Conservation (phyloP, 2,113 vertebrate genomes). For the Barbus barbus region DNA sequence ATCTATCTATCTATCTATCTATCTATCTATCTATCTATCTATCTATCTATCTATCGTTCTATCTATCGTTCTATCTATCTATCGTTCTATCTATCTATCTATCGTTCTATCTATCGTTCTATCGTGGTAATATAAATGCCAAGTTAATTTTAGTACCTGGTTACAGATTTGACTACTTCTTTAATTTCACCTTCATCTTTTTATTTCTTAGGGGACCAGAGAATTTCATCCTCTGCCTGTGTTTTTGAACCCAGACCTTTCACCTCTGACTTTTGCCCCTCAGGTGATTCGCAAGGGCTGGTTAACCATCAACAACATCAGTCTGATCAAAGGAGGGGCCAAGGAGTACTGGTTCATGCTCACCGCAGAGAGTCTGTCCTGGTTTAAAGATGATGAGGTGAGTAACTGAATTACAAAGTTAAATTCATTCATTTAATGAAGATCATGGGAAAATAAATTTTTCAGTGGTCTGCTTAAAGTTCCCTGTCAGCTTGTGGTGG, state of each 20-base stretch:
- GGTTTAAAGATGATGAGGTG: conserved; percentile 88
- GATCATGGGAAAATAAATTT: conserved; percentile 16
- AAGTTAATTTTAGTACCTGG: not conserved
- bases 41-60: too few relatives aligned
- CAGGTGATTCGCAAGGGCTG: conserved; percentile 93
- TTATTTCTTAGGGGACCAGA: conserved; percentile 6
- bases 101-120: too few relatives aligned
- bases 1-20: too few relatives aligned
- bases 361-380: conserved; percentile 83
- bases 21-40: too few relatives aligned
- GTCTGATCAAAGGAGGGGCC: conserved; percentile 85
- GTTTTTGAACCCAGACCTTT: conserved; percentile 16
- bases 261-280: conserved; percentile 46
- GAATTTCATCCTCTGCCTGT: conserved; percentile 24
- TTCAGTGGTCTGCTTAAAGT: not conserved
- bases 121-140: not conserved
- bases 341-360: conserved; percentile 88
- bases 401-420: conserved; percentile 49
- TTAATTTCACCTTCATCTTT: not conserved
- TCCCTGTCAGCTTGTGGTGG: not conserved
- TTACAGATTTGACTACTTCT: not conserved
- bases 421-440: conserved; percentile 1
- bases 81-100: too few relatives aligned
- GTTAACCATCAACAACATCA: conserved; percentile 87
- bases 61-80: too few relatives aligned